Conservation (phyloP, 2,888 invertebrate species). For the Agelastica alni region DNA sequence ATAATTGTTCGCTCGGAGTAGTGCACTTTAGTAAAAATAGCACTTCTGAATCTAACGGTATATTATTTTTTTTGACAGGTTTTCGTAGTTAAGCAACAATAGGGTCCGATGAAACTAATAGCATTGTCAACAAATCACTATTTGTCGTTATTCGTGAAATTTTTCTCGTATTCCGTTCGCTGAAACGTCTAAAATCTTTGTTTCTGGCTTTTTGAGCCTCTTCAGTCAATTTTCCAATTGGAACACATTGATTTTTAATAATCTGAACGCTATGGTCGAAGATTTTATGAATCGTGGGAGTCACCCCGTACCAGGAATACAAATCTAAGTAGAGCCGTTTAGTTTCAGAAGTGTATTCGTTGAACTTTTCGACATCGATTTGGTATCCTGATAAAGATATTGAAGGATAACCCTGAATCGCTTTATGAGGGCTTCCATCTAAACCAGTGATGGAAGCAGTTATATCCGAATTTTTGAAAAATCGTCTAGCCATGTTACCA, state of each 20-base stretch:
- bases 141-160: not conserved
- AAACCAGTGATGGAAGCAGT: not conserved
- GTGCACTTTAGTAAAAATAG: not conserved
- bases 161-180: not conserved
- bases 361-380: not conserved
- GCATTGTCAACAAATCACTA: not conserved
- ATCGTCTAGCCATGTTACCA: not conserved
- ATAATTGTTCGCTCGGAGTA: not conserved
- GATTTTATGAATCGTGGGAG: conserved; percentile 5
- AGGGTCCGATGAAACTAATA: not conserved
- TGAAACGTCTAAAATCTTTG: not conserved
- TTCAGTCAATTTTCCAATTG: not conserved
- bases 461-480: not conserved
- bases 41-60: not conserved
- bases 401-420: not conserved
- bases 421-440: not conserved
- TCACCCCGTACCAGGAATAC: not conserved
- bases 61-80: not conserved
- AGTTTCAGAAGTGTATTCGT: not conserved
- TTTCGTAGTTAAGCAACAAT: not conserved
- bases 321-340: not conserved
- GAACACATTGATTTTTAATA: not conserved
- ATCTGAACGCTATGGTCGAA: not conserved
- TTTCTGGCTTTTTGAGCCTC: conserved; percentile 4
- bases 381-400: not conserved